A percentile compares a stretch with the other conserved stretches of the same genome.
phyloP scores from a whole-genome alignment of 1,140 invertebrate genomes.

The Telenomus remus region DNA sequence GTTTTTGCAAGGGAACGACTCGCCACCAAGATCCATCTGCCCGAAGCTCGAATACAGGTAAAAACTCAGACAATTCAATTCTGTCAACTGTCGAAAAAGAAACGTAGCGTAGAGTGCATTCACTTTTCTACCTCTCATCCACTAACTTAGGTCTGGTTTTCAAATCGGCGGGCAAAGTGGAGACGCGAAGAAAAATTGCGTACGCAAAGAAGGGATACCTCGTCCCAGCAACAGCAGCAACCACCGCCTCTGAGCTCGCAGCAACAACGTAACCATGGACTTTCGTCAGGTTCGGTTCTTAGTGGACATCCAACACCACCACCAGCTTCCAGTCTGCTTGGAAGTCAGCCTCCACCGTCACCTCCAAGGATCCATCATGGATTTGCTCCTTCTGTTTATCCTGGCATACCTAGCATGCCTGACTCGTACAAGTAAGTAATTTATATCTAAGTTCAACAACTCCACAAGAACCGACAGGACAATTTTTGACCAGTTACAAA shows the following conservation, averaged over 20 bases:
- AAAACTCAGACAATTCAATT: constrained; percentile 40
- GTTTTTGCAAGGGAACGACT: constrained; percentile 97
- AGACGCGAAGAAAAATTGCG: constrained; percentile 97
- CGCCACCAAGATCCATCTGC: constrained; percentile 96
- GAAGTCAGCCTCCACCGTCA: constrained; percentile 68
- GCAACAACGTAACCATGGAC: constrained; percentile 21
- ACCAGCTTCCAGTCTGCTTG: constrained; percentile 65
- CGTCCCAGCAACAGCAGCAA: constrained; percentile 68
- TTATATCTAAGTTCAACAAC: no score
- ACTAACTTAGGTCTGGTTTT: constrained; percentile 95
- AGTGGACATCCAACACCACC: constrained; percentile 77
- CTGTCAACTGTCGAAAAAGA: not conserved
- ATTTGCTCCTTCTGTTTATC: constrained; percentile 72
- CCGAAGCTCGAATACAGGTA: constrained; percentile 98
- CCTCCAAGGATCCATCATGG: constrained; percentile 73
- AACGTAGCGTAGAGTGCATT: constrained; percentile 64
- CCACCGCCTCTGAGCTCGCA: constrained; percentile 50
- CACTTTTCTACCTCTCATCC: constrained; percentile 70
- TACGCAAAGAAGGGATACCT: constrained; percentile 83
- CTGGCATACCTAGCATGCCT: constrained; percentile 75
- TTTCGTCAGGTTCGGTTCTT: constrained; percentile 64
- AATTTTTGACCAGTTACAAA: no score
- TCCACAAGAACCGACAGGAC: no score
- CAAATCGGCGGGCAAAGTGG: constrained; percentile 98
- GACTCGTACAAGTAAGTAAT: constrained; percentile 79